Evolutionary conservation across 2,797 vertebrate species (phyloP), one percentile per base, ranked within the genome.

Genomic region (Austrolebias charrua): DNA sequence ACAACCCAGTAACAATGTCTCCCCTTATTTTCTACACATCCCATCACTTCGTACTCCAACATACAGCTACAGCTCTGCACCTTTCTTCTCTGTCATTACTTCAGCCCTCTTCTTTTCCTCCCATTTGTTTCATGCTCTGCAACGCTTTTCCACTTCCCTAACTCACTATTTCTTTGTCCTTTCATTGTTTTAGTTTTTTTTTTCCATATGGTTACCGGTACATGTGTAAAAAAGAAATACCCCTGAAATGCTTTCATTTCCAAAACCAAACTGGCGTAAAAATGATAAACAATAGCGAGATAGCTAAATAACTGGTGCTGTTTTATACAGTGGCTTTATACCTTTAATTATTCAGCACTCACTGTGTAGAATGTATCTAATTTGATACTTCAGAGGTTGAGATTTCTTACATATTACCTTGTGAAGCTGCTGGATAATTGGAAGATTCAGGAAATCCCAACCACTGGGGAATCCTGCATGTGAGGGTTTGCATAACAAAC

Each of bases 61-160:
- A 40, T 0, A 35, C 42, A 49, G 51, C 57, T 49, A n/a, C 58
- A 46, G 42, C 43, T 48, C 31, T 12, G 62, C 13, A 0, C 52
- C 16, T 73, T 43, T 55, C 42, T 59, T 29, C 55, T 67, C 59
- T 55, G 61, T 76, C 55, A 35, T 69, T 18, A 63, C 52, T 52
- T 51, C 28, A 51, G 31, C n/a, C 38, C 15, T 63, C 47, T 49
- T 29, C 14, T 35, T 49, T 53, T 47, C 19, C 55, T 60, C 31
- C 18, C 14, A 40, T 60, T 38, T 40, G 68, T 66, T 78, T 69
- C 61, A 28, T 47, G 55, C 29, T 33, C 55, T 42, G n/a, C 56
- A 53, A 38, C 28, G 44, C 52, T 56, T 70, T 72, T 20, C 66
- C 35, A 55, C 49, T 54, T 54, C 28, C 57, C n/a, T 38, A 38